Conservation (phyloP, 35 echinoderm and acorn worm species). For the Lytechinus pictus region DNA sequence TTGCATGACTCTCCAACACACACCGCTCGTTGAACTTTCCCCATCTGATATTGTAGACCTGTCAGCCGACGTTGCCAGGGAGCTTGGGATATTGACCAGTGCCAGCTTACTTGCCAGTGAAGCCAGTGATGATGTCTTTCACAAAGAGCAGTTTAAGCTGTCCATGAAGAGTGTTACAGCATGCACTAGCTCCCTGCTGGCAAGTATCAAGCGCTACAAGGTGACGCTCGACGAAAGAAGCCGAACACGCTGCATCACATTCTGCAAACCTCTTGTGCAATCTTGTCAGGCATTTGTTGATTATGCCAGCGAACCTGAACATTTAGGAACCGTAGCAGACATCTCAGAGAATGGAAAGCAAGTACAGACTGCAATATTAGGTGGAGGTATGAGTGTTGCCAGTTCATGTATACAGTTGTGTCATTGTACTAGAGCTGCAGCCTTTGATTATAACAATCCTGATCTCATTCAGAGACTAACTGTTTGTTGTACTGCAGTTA, state of each 20-base stretch:
- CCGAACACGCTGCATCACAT: constrained; percentile 77
- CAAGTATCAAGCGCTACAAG: constrained; percentile 83
- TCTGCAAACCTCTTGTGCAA: constrained; percentile 97
- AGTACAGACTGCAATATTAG: constrained; percentile 86
- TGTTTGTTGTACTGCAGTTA: constrained; percentile 79
- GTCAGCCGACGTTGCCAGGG: constrained; percentile 85
- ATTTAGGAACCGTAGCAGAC: constrained; percentile 77
- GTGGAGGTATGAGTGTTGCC: constrained; percentile 95
- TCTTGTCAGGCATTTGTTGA: constrained; percentile 93
- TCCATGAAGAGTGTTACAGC: constrained; percentile 95
- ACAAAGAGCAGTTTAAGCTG: constrained; percentile 95
- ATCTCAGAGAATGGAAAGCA: constrained; percentile 73
- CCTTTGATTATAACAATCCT: constrained; percentile 72
- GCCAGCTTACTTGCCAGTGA: constrained; percentile 97
- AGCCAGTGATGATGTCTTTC: constrained; percentile 86
- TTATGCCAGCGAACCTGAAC: constrained; percentile 93
- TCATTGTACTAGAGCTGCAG: constrained; percentile 66
- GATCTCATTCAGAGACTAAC: constrained; percentile 70
- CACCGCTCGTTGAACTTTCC: constrained; percentile 82
- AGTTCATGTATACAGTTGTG: constrained; percentile 90
- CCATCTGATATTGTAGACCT: constrained; percentile 82
- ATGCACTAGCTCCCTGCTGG: constrained; percentile 85
- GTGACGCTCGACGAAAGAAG: constrained; percentile 83
- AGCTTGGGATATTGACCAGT: constrained; percentile 83
- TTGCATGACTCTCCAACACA: constrained; percentile 83